phyloP scores from a whole-genome alignment of 2,113 vertebrate species.

The Nestor notabilis region DNA sequence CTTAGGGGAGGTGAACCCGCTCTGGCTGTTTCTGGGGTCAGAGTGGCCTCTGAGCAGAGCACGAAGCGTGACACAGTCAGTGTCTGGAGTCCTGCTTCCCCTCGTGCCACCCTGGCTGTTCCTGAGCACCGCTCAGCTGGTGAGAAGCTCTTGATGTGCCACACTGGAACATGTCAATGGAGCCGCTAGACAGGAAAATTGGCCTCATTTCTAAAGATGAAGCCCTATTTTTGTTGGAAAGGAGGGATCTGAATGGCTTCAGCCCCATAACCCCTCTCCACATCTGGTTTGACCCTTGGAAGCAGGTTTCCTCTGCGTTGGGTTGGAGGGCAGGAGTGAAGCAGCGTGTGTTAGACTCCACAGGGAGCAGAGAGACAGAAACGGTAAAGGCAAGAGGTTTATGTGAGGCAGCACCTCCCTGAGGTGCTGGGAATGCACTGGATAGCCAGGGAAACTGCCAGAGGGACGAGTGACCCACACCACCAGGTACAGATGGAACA shows the following conservation, averaged over 20 bases:
- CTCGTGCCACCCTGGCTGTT: neutral
- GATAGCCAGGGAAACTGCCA: neutral
- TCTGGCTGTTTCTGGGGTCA: fast-evolving
- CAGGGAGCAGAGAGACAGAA: neutral
- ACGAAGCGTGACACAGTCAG: fast-evolving
- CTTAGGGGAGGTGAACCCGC: fast-evolving
- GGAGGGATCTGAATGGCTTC: neutral
- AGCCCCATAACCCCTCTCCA: neutral
- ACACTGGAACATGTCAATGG: neutral
- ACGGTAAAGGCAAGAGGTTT: neutral
- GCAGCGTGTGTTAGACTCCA: neutral
- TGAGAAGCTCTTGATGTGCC: neutral
- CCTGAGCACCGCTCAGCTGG: neutral
- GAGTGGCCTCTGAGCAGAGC: neutral
- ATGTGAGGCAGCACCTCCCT: neutral
- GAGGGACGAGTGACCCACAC: neutral
- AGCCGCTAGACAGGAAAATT: conserved; percentile 12
- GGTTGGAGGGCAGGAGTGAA: neutral
- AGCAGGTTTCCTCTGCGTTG: neutral
- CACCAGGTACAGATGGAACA: neutral
- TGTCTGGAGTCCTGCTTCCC: neutral
- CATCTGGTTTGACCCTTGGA: neutral
- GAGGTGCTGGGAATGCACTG: neutral
- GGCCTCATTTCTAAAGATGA: neutral
- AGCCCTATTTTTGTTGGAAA: neutral